Conservation (phyloP, 2,797 vertebrate species). For the Amniataba percoides region DNA sequence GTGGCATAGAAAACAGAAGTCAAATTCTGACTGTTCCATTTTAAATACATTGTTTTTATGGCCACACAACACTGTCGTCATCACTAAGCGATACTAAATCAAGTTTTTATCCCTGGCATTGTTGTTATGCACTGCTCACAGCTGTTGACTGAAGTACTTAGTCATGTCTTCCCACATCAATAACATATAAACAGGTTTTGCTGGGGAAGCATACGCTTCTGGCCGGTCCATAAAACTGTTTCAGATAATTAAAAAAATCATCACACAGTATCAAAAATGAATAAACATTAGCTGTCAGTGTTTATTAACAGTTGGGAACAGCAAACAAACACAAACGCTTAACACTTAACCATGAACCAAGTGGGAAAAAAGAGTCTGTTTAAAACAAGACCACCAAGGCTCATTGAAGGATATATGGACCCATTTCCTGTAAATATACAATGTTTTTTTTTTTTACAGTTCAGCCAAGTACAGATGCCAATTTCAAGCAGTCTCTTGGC, state of each 20-base stretch:
- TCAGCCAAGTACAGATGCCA: conserved; percentile 4
- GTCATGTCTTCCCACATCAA: background rate
- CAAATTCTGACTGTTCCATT: background rate
- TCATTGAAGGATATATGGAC: conserved; percentile 22
- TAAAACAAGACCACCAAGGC: background rate
- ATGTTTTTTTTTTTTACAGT: background rate
- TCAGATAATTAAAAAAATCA: conserved; percentile 14
- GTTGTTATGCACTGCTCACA: background rate
- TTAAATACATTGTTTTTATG: conserved; percentile 25
- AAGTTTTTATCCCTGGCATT: background rate
- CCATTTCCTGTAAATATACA: conserved; percentile 7
- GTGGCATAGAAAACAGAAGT: conserved; percentile 11
- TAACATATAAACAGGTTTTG: conserved; percentile 15
- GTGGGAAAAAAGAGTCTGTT: no score
- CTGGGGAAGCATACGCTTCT: conserved; percentile 7
- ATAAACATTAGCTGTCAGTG: conserved; percentile 32
- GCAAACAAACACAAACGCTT: conserved; percentile 12
- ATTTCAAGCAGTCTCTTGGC: background rate
- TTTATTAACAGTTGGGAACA: conserved; percentile 28
- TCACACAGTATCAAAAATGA: conserved; percentile 31
- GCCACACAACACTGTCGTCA: conserved; percentile 10
- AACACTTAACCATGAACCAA: background rate
- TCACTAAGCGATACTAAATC: conserved; percentile 21
- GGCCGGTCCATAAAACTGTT: conserved; percentile 22
- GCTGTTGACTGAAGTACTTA: conserved; percentile 17